phyloP scores from a whole-genome alignment of 2,888 invertebrate genomes.

The Caenorhabditis panamensis region DNA sequence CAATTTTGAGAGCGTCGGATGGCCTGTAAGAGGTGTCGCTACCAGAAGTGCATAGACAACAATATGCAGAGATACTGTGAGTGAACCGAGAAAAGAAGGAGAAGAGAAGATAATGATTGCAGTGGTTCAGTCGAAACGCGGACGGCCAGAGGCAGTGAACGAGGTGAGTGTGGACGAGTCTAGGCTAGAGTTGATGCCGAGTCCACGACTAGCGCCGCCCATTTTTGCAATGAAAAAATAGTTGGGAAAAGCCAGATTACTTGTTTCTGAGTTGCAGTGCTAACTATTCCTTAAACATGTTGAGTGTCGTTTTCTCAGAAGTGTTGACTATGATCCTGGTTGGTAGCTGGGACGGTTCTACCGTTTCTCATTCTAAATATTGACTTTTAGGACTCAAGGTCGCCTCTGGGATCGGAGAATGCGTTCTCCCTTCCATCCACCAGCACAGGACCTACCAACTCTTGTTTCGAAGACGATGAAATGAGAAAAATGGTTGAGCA shows the following conservation, averaged over 20 bases:
- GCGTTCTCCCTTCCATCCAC: constrained; percentile 11
- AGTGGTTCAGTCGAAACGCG: constrained; percentile 52
- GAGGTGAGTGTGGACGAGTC: constrained; percentile 11
- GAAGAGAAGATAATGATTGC: background rate
- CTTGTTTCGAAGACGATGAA: constrained; percentile 24
- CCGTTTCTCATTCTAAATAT: background rate
- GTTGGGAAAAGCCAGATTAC: background rate
- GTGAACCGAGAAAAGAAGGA: background rate
- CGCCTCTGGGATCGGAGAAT: background rate
- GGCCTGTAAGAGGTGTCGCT: constrained; percentile 58
- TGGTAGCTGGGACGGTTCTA: background rate
- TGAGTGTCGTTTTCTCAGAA: constrained; percentile 17
- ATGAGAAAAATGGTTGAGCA: constrained; percentile 39
- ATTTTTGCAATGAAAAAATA: background rate
- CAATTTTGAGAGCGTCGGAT: constrained; percentile 47
- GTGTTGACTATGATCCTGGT: background rate
- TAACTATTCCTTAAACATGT: constrained; percentile 8
- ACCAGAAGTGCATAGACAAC: constrained; percentile 55
- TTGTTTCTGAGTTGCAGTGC: background rate
- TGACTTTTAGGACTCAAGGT: background rate
- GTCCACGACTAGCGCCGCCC: constrained; percentile 1
- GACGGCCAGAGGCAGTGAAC: constrained; percentile 20
- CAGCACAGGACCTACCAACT: constrained; percentile 12
- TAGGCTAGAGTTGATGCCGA: constrained; percentile 11
- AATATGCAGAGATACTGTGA: constrained; percentile 61